Evolutionary conservation across 2,888 invertebrate genomes (phyloP).

Genomic region (Geotrupes spiniger): DNA sequence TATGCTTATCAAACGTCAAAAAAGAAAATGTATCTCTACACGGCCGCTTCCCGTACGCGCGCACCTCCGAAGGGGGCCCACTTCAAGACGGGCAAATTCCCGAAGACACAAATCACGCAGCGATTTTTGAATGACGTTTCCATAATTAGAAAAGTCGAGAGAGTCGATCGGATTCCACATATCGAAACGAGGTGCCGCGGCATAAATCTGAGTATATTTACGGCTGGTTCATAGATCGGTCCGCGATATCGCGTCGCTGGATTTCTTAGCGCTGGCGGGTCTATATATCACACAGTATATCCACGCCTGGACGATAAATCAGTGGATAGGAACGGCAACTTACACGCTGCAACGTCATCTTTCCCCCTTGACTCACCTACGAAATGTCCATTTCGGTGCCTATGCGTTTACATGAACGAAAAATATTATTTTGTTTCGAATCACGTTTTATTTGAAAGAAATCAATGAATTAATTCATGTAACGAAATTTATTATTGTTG

Average conservation of each 20-base stretch:
- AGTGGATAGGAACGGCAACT: constrained; percentile 26
- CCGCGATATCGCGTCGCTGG: constrained; percentile 42
- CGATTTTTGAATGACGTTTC: constrained; percentile 33
- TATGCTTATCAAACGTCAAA: too few relatives aligned
- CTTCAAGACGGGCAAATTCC: too few relatives aligned
- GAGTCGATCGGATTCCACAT: constrained; percentile 19
- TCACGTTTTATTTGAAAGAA: too few relatives aligned
- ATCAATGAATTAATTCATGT: too few relatives aligned
- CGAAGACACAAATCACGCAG: constrained; percentile 28
- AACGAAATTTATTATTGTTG: too few relatives aligned
- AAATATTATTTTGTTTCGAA: too few relatives aligned
- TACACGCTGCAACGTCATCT: too few relatives aligned
- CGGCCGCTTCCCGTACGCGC: too few relatives aligned
- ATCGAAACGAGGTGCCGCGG: constrained; percentile 29
- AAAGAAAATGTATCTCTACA: too few relatives aligned
- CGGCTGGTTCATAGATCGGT: constrained; percentile 48
- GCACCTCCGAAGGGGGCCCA: too few relatives aligned
- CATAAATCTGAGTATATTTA: constrained; percentile 50
- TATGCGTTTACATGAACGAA: too few relatives aligned
- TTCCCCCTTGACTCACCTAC: neutral
- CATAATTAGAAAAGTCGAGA: constrained; percentile 32
- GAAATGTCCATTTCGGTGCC: neutral
- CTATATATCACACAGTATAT: constrained; percentile 50
- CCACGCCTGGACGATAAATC: constrained; percentile 50
- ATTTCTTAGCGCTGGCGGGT: constrained; percentile 43